Base-by-base conservation (phyloP, 2,797 vertebrate genomes). In the Brachyrhaphis roseni region DNA sequence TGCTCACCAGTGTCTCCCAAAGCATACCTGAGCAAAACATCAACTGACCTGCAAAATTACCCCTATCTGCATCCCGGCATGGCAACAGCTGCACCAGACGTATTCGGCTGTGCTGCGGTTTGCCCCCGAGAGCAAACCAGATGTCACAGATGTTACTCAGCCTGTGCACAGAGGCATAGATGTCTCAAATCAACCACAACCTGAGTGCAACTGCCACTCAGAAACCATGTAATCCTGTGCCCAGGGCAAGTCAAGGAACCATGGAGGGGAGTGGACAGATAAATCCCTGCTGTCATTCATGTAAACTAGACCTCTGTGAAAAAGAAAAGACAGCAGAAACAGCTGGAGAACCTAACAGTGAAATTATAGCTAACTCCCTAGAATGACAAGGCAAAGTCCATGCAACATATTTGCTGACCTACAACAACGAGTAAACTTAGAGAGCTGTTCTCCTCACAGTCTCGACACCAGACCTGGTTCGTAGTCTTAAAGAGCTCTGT, bases 1-100 rank as follows among this genome's bases (percentile, higher is more conserved):
- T 75, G 13, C 36, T 59, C 15, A 75, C 46, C n/a, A 74, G 34
- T 74, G 59, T 59, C 53, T 75, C 51, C 39, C 7, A 59, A 75
- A 43, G 41, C 74, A 75, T 45, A 75, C 74, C 74, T 75, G 74
- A 59, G 53, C 74, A 59, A 75, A 75, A 75, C 74, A 45, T 41
- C n/a, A 55, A 43, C 26, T 75, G 74, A 75, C 74, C 74, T 75
- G 53, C 53, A 31, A 75, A 59, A 45, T 75, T 75, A 20, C 26
- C 74, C 53, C 45, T n/a, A 28, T 75, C 39, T 73, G 46, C 72
- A 49, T 36, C 28, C 39, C 53, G 11, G 39, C 53, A 20, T 75
- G 13, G 74, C 53, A 59, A 31, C 53, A 75, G 53, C 74, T 75
- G 74, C 26, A 43, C 53, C 74, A 75, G 53, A 59, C 74, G 31